phyloP scores from a whole-genome alignment of 1,140 invertebrate species.

The Homarus americanus region DNA sequence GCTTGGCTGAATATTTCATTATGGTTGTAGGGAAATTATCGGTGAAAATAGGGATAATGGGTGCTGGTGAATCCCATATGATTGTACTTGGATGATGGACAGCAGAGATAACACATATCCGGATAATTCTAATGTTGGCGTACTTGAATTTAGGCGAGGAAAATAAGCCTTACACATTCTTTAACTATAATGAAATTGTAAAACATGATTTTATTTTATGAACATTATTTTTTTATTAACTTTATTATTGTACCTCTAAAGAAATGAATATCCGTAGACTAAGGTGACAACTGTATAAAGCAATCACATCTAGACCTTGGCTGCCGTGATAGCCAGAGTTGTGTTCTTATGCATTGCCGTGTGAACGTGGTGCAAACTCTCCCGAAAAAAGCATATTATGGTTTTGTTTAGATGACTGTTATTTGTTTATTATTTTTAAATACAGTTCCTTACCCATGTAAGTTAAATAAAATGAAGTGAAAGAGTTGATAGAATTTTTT shows the following conservation, averaged over 20 bases:
- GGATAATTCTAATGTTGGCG: not conserved
- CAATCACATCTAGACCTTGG: not conserved
- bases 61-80: no score
- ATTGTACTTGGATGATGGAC: not conserved
- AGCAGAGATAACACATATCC: not conserved
- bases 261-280: not conserved
- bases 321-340: not conserved
- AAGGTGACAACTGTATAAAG: not conserved
- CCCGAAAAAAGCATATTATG: not conserved
- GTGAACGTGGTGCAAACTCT: not conserved
- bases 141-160: not conserved
- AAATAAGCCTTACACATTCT: not conserved
- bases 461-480: not conserved
- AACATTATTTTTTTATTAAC: slow-evolving; percentile 3
- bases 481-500: not conserved
- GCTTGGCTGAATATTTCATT: no score
- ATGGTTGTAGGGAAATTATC: no score
- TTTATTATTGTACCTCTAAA: not conserved
- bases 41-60: no score
- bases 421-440: not conserved
- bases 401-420: not conserved
- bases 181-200: not conserved
- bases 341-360: not conserved
- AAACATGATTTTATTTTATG: slow-evolving; percentile 4
- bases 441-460: not conserved